phyloP scores from a whole-genome alignment of 2,888 invertebrate genomes.

The Cetonia aurata region DNA sequence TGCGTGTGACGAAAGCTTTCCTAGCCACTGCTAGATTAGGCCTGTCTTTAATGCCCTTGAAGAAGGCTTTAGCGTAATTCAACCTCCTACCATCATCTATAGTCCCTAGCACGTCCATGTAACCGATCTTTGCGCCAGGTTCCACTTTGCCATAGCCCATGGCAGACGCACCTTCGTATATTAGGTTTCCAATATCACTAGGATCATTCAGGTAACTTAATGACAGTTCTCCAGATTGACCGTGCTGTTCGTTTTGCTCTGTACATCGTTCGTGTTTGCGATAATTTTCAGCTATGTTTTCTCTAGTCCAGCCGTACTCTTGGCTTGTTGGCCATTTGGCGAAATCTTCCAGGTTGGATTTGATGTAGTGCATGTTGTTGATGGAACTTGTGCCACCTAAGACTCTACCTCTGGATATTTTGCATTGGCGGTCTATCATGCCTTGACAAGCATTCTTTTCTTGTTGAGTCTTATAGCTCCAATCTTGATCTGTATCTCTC shows the following conservation, averaged over 20 bases:
- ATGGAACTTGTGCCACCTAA: constrained; percentile 67
- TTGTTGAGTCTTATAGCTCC: constrained; percentile 56
- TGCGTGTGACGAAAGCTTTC: constrained; percentile 79
- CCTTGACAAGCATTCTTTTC: constrained; percentile 56
- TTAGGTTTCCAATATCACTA: constrained; percentile 45
- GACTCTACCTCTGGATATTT: constrained; percentile 67
- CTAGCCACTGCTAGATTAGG: constrained; percentile 82
- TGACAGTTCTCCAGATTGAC: constrained; percentile 46
- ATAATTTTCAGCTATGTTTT: constrained; percentile 69
- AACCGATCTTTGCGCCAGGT: constrained; percentile 36
- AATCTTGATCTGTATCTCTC: constrained; percentile 50
- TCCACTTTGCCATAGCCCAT: constrained; percentile 77
- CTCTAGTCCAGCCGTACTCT: constrained; percentile 83
- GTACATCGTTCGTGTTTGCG: constrained; percentile 11
- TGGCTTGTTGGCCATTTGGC: constrained; percentile 85
- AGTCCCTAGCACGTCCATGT: constrained; percentile 49
- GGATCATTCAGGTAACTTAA: constrained; percentile 45
- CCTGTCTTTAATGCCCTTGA: constrained; percentile 75
- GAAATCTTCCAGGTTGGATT: constrained; percentile 79
- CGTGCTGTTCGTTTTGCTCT: constrained; percentile 26
- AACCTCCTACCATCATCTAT: constrained; percentile 78
- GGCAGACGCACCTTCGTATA: constrained; percentile 80
- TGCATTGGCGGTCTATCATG: constrained; percentile 55
- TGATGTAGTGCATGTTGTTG: constrained; percentile 66
- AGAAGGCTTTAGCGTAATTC: constrained; percentile 85